Evolutionary conservation across 2,888 invertebrate species (phyloP).

Genomic region (Pristionchus entomophagus): DNA sequence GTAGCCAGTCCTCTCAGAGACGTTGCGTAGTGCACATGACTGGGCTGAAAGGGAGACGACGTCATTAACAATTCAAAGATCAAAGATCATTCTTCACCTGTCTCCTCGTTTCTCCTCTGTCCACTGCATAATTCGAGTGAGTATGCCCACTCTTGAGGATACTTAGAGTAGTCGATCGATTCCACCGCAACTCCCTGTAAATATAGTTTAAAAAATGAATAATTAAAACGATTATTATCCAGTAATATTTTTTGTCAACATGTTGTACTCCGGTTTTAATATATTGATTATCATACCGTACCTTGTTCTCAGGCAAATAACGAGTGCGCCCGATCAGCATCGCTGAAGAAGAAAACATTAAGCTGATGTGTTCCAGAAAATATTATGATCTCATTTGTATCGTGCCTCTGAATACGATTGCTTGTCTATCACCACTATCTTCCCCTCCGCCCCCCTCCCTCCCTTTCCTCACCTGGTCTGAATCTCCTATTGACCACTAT

Average conservation of each 20-base stretch:
- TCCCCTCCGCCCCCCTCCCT: not conserved
- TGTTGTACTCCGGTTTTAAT: too few species aligned
- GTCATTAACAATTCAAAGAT: not conserved
- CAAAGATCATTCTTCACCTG: not conserved
- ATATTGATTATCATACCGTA: too few species aligned
- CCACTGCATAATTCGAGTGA: conserved; percentile 95
- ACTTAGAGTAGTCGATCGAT: conserved; percentile 59
- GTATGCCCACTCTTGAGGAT: conserved; percentile 77
- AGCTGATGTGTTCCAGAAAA: too few species aligned
- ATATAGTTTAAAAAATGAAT: not conserved
- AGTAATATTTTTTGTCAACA: too few species aligned
- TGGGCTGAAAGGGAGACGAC: not conserved
- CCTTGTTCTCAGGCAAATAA: conserved; percentile 35
- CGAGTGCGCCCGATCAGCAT: conserved; percentile 29
- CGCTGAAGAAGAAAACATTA: conserved; percentile 1
- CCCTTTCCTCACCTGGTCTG: conserved; percentile 47
- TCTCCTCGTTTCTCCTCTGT: not conserved
- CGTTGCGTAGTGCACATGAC: conserved; percentile 15
- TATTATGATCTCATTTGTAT: too few species aligned
- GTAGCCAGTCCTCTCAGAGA: conserved; percentile 19
- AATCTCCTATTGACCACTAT: conserved; percentile 58
- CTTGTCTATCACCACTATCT: not conserved
- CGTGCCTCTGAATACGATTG: too few species aligned
- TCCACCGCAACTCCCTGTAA: not conserved
- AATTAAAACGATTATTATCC: too few species aligned